phyloP scores from a whole-genome alignment of 2,888 invertebrate species.

The Junonia oenone region DNA sequence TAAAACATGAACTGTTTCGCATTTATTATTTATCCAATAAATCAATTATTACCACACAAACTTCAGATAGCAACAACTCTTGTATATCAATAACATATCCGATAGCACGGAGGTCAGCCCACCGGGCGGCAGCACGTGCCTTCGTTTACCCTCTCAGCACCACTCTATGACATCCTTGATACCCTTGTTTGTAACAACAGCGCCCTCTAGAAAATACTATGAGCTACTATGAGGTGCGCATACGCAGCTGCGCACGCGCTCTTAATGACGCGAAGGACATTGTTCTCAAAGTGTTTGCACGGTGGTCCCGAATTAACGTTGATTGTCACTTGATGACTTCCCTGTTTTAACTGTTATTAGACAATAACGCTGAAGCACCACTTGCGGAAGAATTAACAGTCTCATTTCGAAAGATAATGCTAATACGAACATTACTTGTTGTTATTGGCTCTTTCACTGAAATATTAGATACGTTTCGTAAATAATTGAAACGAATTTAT shows the following conservation, averaged over 20 bases:
- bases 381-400: constrained; percentile 12
- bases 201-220: constrained; percentile 5
- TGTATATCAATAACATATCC: constrained; percentile 7
- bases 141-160: constrained; percentile 47
- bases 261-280: constrained; percentile 53
- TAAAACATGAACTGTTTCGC: no score
- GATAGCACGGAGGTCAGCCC: constrained; percentile 40
- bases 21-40: no score
- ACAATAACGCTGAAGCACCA: constrained; percentile 7
- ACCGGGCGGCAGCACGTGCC: constrained; percentile 57
- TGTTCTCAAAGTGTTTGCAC: constrained; percentile 43
- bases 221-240: constrained; percentile 32
- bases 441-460: neutral
- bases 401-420: neutral
- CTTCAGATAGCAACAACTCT: neutral
- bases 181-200: constrained; percentile 30
- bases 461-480: neutral
- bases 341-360: constrained; percentile 39
- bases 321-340: constrained; percentile 62
- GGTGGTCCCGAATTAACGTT: constrained; percentile 62
- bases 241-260: constrained; percentile 70
- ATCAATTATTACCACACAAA: no score
- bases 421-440: neutral
- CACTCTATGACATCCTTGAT: constrained; percentile 49
- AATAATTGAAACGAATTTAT: no score